phyloP scores from a whole-genome alignment of 2,888 invertebrate species.

The Mycogona germanica region DNA sequence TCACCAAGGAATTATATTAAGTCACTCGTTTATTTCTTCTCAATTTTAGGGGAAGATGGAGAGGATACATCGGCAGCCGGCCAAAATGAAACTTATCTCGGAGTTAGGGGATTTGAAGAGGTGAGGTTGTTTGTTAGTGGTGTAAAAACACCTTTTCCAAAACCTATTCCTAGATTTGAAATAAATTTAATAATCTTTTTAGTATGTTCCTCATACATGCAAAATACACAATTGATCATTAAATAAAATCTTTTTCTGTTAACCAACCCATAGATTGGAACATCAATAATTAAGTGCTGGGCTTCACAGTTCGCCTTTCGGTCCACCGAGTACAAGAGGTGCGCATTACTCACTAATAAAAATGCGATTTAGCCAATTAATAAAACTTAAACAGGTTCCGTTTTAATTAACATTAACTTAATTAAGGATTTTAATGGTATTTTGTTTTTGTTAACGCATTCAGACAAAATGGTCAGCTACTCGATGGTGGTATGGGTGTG shows the following conservation, averaged over 20 bases:
- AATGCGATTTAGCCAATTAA: background rate
- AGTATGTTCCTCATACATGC: too few species aligned
- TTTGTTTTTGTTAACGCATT: too few species aligned
- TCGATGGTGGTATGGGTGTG: constrained; percentile 58
- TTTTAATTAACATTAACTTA: too few species aligned
- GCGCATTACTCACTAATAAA: background rate
- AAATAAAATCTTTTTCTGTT: background rate
- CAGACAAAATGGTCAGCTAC: constrained; percentile 60
- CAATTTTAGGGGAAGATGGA: constrained; percentile 55
- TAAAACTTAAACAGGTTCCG: too few species aligned
- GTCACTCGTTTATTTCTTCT: background rate
- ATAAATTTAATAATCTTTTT: too few species aligned
- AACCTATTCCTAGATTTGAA: too few species aligned
- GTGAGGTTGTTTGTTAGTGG: constrained; percentile 15
- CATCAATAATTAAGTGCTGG: constrained; percentile 61
- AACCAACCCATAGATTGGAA: constrained; percentile 24
- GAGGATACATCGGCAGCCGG: constrained; percentile 69
- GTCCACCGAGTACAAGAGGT: constrained; percentile 67
- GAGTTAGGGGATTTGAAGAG: constrained; percentile 41
- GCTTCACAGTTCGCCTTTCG: constrained; percentile 63
- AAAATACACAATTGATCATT: background rate
- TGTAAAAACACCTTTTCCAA: too few species aligned
- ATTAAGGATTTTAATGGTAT: too few species aligned
- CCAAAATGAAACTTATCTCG: constrained; percentile 66
- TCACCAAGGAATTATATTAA: too few species aligned